Base-by-base conservation (phyloP, 2,888 invertebrate species). In the Oithona nana region DNA sequence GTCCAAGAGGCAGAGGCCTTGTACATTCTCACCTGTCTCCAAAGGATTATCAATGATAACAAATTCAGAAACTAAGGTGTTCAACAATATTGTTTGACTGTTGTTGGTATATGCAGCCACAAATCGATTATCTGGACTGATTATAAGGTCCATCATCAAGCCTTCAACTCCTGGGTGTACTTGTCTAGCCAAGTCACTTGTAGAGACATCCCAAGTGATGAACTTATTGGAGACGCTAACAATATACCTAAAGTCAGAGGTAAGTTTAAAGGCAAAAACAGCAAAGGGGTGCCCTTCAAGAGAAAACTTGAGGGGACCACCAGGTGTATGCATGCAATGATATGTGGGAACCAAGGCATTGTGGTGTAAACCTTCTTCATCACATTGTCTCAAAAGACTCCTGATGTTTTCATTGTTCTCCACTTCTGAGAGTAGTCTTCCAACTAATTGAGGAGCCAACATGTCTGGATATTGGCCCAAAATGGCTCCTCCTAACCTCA, bases 201-300 rank as follows among this genome's bases (percentile, higher is more conserved):
- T 95, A 28, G 88, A 85, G 29, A 97, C 74, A 75, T 97, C 95
- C 86, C 94, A 97, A 31, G 95, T 94, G 67, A 97, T 92, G 67
- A 97, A 92, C 67, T 89, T 81, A 70, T 94, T 97, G 1, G 95
- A 95, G 68, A 94, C 90, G 1, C 94, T 93, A 0, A 97, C 89
- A 66, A 98, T 85, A 73, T 92, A 90, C 28, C 66, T 26, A 69
- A 83, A 84, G 74, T 94, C 92, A 0, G 87, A 84, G 6, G 92
- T 92, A 28, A 94, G 73, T 13, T 86, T 83, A 71, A 92, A 88
- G 1, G 86, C 89, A 73, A 94, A 94, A 0, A 94, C 90, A 0
- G 95, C 97, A 71, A 97, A 98, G 71, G 92, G 93, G 73, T 98
- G 97, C 0, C 95, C 97, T 76, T 97, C 97, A 54, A 97, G 75